Base-by-base conservation (phyloP, 2,888 invertebrate species). In the Leptinotarsa tumamoca region DNA sequence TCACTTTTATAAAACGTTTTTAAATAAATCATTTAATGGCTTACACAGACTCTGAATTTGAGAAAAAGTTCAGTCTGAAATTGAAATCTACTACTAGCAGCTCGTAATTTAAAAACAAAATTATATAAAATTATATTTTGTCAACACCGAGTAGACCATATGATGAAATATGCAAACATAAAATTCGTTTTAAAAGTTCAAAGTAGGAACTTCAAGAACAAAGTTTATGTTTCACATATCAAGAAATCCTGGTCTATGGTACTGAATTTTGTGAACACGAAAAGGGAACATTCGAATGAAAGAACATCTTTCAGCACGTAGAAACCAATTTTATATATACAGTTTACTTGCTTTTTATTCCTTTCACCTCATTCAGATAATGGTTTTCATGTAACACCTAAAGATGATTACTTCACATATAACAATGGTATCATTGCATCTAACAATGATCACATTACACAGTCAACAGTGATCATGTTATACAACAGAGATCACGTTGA, bases 171-270 rank as follows among this genome's bases (percentile, higher is more conserved):
- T 63, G 63, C 27, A 63, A 43, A 33, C 17, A 43, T 43, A 61
- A 68, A 68, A 66, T 58, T 52, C 33, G 68, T 67, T 61, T 72
- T 68, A 61, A 67, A 71, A 54, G 43, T 70, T 69, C 58, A 58
- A 33, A 58, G 43, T 51, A 50, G 63, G 63, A 63, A 63, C 4
- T 17, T n/a, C n/a, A 1, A 33, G 17, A 33, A 63, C n/a, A n/a
- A 63, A 63, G 33, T 33, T 63, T 33, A 33, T 18, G 15, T 63
- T 33, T 63, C 33, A n/a, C 43, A 43, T 33, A 43, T 17, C n/a
- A 17, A n/a, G 7, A 15, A 27, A n/a, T 52, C n/a, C 14, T 15
- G 52, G 52, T n/a, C n/a, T n/a, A 17, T 15, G 52, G 52, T 7
- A 17, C n/a, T n/a, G 52, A 52, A 52, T 5, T 52, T 52, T 52